Conservation (phyloP, 2,888 invertebrate species). For the Agrochola macilenta region DNA sequence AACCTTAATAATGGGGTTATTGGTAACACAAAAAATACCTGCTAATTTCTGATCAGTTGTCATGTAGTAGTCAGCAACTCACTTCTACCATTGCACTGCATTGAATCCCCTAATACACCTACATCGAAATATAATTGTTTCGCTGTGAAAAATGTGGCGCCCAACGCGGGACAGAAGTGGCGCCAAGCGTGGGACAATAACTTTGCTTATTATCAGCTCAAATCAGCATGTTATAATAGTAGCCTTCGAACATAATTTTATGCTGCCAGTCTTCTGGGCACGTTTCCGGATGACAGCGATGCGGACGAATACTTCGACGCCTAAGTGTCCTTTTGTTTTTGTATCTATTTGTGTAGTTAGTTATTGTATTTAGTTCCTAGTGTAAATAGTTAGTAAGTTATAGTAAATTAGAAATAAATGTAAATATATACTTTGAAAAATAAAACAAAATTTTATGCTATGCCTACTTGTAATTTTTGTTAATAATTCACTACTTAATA, state of each 20-base stretch:
- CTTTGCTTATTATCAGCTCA: not conserved
- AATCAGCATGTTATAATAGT: not conserved
- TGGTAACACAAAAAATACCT: not conserved
- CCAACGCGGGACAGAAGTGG: not conserved
- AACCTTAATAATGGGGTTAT: not conserved
- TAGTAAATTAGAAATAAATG: too few species aligned
- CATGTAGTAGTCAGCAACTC: not conserved
- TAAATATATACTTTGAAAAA: too few species aligned
- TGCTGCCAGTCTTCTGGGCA: too few species aligned
- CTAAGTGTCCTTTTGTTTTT: too few species aligned
- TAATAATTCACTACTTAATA: not conserved
- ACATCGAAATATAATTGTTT: not conserved
- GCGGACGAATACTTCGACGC: too few species aligned
- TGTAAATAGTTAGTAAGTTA: too few species aligned
- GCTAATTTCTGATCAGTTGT: not conserved
- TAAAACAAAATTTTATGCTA: not conserved
- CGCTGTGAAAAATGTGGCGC: not conserved
- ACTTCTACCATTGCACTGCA: not conserved
- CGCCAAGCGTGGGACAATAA: conserved; percentile 9
- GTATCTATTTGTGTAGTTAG: too few species aligned
- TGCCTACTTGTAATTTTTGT: not conserved
- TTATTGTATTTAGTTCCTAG: too few species aligned
- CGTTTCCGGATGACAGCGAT: too few species aligned
- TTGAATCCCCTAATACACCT: not conserved
- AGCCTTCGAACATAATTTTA: not conserved